Evolutionary conservation across 2,888 invertebrate species (phyloP), one percentile per base, ranked within the genome.

Genomic region (Eupithecia tripunctaria): DNA sequence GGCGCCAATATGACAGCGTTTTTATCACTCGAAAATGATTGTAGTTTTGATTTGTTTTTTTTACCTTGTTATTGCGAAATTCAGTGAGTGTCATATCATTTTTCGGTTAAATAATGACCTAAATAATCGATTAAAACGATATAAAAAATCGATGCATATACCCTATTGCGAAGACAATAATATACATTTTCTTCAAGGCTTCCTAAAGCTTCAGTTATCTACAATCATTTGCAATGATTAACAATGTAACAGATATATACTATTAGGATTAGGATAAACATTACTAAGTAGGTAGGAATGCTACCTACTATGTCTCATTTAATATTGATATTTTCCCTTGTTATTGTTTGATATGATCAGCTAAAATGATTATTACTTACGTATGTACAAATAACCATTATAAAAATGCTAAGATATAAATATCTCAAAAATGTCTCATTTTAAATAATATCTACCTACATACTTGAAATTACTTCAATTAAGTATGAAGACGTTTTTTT

Each of bases 321-420:
- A 36, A 73, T 72, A 70, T 75, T 77, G 76, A 76, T 76, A 77
- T 79, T 73, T 79, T 56, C 72, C 63, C 71, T 70, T 74, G 76
- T 73, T 76, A 73, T 71, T 76, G 77, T 75, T 78, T 80, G 80
- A 80, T 80, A 80, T 80, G 80, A 76, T 77, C 78, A 76, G 80
- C 80, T 77, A 80, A 77, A 77, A 74, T 67, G 75, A 77, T 77
- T 72, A 73, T 51, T 71, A 74, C 32, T 59, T 63, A 78, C 67
- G 67, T 76, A 75, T 76, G 64, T 78, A 80, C 76, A 80, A 77
- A 78, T 78, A 77, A 76, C 76, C 73, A 38, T 73, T 78, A 76
- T 69, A 78, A 74, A 78, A 76, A 67, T 65, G 71, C 76, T 76
- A 63, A 79, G 75, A 77, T 78, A 78, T 75, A 78, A 72, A 76